Base-by-base conservation (phyloP, 2,797 vertebrate species). In the Orientallactaga sibirica region DNA sequence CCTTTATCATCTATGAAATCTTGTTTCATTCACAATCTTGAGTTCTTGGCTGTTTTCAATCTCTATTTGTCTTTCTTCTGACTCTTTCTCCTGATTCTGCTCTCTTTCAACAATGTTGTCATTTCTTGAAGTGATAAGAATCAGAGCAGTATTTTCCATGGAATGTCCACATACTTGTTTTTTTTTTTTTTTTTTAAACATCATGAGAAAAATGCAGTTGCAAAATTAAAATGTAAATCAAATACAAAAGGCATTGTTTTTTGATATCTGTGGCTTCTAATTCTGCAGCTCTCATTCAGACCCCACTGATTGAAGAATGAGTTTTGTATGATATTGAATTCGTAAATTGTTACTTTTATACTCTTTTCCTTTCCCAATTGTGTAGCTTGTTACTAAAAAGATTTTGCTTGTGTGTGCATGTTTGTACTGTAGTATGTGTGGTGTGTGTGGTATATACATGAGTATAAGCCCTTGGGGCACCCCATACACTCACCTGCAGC, bases 301-400 rank as follows among this genome's bases (percentile, higher is more conserved):
- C 27, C 29, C n/a, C 25, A 15, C 37, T 74, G 41, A 87, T 19
- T 33, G 24, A 82, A 68, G 10, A 41, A 24, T 88, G 22, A 58
- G 0, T 52, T 88, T 93, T 76, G 41, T 81, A 92, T 92, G 71
- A 58, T 68, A 80, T 94, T 74, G 76, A 78, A 24, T 83, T 93
- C 68, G 24, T 79, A 81, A 88, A 43, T 68, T 71, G 2, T 37
- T 62, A 10, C 27, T 52, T 14, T 81, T 71, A 2, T 0, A 29
- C 1, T 37, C 52, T 62, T 6, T 9, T 7, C 3, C 0, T 3
- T 1, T 66, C 2, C 10, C 0, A 89, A 29, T 18, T 61, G 16
- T 48, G 9, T 73, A 86, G 48, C 68, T 92, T 92, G 1, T 22
- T 48, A 27, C 25, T n/a, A 29, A 58, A 58, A 58, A 58, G 3